These are phyloP conservation scores for Oncorhynchus keta DNA, from an alignment of 2,113 vertebrate genomes.

Conservation along the genomic window DNA sequence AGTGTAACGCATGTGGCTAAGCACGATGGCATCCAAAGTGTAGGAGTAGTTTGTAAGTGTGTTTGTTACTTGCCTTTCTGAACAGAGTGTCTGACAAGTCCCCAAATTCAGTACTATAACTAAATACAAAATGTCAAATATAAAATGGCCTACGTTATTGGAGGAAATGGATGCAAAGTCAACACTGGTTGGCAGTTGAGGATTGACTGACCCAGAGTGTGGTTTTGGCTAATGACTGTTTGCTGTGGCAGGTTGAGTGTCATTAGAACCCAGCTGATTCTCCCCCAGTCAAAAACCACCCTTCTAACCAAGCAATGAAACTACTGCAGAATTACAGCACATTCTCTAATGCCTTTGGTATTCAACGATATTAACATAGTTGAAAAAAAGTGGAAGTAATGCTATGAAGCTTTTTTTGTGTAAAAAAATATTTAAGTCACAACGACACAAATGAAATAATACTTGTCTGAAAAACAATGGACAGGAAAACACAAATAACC, in stretches of 20 bases:
- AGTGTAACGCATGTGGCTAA: too few species aligned
- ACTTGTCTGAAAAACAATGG: too few species aligned
- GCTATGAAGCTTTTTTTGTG: too few species aligned
- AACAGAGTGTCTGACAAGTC: too few species aligned
- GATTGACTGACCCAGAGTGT: too few species aligned
- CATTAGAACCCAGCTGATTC: background rate
- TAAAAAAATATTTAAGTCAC: too few species aligned
- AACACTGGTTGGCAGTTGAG: too few species aligned
- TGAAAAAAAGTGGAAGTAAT: background rate
- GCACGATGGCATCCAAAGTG: background rate
- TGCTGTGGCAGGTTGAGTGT: background rate
- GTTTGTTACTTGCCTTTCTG: slow-evolving; percentile 11
- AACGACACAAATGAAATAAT: too few species aligned
- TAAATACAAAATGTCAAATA: background rate
- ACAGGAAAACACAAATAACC: background rate
- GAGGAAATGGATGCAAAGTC: too few species aligned
- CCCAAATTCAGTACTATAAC: too few species aligned
- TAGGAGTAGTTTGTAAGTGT: slow-evolving; percentile 6
- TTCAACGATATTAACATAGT: background rate
- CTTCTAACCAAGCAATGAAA: background rate
- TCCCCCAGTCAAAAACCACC: background rate
- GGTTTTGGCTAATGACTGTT: background rate
- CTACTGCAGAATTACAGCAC: background rate
- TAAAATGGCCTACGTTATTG: too few species aligned
- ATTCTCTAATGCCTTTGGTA: background rate